Percentiles rank a stretch among this genome's conserved stretches.
These are phyloP conservation scores for Vidua chalybeata DNA, from an alignment of 2,113 vertebrate species.

Conservation along the genomic window DNA sequence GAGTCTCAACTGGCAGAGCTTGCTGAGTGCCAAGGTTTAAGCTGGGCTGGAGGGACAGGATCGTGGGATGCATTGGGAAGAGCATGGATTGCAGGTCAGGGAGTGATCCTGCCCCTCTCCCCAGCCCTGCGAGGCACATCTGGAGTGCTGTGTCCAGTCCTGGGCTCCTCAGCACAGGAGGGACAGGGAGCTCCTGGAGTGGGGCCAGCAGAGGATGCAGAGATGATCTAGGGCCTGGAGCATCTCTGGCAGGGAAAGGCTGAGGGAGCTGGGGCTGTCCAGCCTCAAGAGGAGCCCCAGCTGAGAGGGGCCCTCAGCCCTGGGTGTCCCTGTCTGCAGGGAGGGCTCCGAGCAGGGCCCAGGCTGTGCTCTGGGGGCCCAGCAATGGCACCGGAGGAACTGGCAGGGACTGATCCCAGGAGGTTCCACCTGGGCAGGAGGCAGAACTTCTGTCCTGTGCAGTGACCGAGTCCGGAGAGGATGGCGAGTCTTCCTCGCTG, in stretches of 20 bases:
- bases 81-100: neutral
- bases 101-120: neutral
- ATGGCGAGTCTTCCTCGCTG: neutral
- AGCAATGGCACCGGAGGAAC: neutral
- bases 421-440: fast-evolving
- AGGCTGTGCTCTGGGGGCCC: neutral
- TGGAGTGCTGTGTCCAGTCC: fast-evolving
- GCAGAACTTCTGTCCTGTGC: neutral
- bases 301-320: neutral
- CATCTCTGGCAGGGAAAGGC: neutral
- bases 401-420: neutral
- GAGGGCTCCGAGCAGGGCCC: neutral
- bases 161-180: neutral
- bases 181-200: neutral
- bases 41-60: neutral
- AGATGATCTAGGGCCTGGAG: neutral
- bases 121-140: neutral
- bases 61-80: neutral
- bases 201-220: fast-evolving
- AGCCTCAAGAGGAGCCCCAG: neutral
- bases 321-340: neutral
- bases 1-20: neutral
- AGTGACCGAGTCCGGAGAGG: neutral
- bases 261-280: neutral
- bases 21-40: fast-evolving